Evolutionary conservation across 2,113 vertebrate genomes (phyloP).

Genomic region (Mohoua ochrocephala): DNA sequence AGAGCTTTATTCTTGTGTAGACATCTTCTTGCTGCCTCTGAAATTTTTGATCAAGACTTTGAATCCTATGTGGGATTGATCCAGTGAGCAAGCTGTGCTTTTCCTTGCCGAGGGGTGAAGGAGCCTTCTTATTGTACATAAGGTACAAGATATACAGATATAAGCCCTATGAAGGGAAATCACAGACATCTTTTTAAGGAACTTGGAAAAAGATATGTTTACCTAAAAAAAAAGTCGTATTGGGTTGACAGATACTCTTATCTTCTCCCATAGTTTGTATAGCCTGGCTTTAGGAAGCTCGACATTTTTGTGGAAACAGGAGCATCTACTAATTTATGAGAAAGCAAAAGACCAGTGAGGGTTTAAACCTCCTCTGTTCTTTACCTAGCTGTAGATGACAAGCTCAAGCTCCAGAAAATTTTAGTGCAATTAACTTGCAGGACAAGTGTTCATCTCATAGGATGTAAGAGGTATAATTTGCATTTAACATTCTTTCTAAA

Average conservation of each 20-base stretch:
- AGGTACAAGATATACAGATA: background rate
- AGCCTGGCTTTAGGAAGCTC: background rate
- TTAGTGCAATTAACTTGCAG: background rate
- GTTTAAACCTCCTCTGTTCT: background rate
- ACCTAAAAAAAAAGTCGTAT: background rate
- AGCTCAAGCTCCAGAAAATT: background rate
- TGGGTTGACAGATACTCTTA: background rate
- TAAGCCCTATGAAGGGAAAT: background rate
- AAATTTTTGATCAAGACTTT: background rate
- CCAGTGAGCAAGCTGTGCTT: background rate
- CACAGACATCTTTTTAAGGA: background rate
- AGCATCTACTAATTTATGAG: background rate
- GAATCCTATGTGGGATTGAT: background rate
- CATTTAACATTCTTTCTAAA: background rate
- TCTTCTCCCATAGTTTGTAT: background rate
- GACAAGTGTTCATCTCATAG: background rate
- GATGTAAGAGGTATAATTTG: background rate
- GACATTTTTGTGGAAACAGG: background rate
- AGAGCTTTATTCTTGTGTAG: background rate
- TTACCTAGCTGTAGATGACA: background rate
- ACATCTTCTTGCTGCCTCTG: background rate
- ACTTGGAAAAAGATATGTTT: background rate
- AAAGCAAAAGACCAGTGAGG: background rate
- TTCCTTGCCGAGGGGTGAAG: background rate
- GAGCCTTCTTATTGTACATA: background rate